Base-by-base conservation (phyloP, 2,113 vertebrate species). In the Symphodus melops region DNA sequence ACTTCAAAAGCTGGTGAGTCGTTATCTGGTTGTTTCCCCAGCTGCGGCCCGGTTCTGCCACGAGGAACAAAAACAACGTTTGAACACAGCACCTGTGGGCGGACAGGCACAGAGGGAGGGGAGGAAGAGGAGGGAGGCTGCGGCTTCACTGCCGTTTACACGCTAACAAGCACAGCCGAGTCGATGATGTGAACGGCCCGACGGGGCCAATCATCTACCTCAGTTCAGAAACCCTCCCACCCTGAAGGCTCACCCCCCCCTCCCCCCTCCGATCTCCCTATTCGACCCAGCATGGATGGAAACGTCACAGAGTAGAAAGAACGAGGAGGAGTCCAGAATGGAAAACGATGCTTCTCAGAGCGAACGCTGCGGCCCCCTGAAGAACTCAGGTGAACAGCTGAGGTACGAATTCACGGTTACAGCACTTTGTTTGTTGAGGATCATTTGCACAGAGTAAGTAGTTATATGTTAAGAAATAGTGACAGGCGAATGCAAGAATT, bases 41-140 rank as follows among this genome's bases (percentile, higher is more conserved):
- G 81, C 54, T 5, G 49, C 36, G 49, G 67, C 65, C 65, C 9
- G 44, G 41, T 52, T 76, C 79, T 67, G 78, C 73, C 85, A 68
- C 37, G 68, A 49, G 52, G 72, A 75, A 56, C 81, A 73, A 73
- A 78, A 82, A 77, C 70, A 69, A 65, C 51, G 75, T 75, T 81
- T 90, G 84, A 93, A 88, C 77, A 79, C 79, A 78, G 71, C 88
- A 92, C 91, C 89, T 89, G 84, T 86, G 86, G 88, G 90, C 25
- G 65, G 75, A 81, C 12, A 64, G 68, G 52, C 67, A 60, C 60
- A 25, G 52, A 79, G 72, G 60, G 48, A 49, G 20, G 21, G 19
- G 21, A 33, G 49, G n/a, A 36, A 33, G 54, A 1, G 58, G 42
- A 61, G 41, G 19, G 25, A 37, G 60, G 51, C 23, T 14, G 69